Evolutionary conservation across 2,797 vertebrate species (phyloP).

Genomic region (Anabacerthia variegaticeps): DNA sequence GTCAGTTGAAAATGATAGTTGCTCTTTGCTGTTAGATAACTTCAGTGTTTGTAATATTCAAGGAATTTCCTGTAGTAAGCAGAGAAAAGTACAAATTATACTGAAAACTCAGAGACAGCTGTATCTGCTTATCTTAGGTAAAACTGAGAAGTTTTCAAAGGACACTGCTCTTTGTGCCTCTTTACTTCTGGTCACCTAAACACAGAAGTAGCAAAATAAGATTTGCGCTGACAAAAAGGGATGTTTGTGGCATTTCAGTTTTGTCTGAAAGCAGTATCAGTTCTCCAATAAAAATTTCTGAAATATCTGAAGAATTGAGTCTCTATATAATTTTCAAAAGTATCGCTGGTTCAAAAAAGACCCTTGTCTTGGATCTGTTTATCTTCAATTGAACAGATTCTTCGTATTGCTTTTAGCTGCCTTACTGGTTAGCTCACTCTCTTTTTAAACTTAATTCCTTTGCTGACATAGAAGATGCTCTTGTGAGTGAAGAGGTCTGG

Average conservation of each 20-base stretch:
- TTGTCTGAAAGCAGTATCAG: neutral
- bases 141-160: slow-evolving; percentile 7
- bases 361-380: neutral
- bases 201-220: neutral
- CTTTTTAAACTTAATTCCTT: neutral
- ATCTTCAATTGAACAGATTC: neutral
- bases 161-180: neutral
- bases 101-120: neutral
- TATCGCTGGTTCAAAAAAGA: neutral
- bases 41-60: slow-evolving; percentile 2
- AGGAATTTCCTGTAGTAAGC: slow-evolving; percentile 50
- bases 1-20: neutral
- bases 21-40: slow-evolving; percentile 28
- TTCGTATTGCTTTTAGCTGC: neutral
- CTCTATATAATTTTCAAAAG: neutral
- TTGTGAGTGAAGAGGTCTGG: neutral
- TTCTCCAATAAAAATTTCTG: neutral
- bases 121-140: neutral
- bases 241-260: neutral
- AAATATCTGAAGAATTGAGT: neutral
- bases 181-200: neutral
- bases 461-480: neutral
- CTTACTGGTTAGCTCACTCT: neutral
- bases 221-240: neutral
- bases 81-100: neutral